These are phyloP conservation scores for Diaphora mendica DNA, from an alignment of 2,888 invertebrate species.

Conservation along the genomic window DNA sequence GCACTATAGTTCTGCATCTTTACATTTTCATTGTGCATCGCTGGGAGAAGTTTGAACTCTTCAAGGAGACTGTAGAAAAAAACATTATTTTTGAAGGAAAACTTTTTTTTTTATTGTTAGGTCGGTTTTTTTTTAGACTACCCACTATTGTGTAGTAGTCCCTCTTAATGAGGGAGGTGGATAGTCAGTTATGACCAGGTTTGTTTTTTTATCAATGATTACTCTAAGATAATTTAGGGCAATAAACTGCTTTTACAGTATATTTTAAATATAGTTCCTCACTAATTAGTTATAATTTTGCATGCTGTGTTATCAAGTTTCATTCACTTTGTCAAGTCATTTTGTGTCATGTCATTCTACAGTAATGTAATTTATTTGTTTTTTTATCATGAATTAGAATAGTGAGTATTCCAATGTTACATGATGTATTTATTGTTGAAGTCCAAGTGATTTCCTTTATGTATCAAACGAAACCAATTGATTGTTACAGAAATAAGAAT, in stretches of 20 bases:
- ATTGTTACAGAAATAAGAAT: slow-evolving; percentile 78
- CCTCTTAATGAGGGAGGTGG: slow-evolving; percentile 41
- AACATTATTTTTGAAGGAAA: no score
- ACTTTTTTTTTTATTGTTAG: no score
- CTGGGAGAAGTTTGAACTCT: no score
- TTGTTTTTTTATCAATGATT: slow-evolving; percentile 41
- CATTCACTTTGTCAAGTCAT: slow-evolving; percentile 70
- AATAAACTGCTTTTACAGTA: slow-evolving; percentile 45
- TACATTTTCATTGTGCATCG: no score
- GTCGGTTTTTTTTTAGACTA: no score
- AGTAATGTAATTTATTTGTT: slow-evolving; percentile 72
- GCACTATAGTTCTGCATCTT: no score
- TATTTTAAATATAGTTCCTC: slow-evolving; percentile 66
- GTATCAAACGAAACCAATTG: slow-evolving; percentile 71
- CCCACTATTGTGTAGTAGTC: slow-evolving; percentile 20
- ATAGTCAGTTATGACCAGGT: slow-evolving; percentile 29
- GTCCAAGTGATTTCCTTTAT: slow-evolving; percentile 72
- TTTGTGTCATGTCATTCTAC: slow-evolving; percentile 72
- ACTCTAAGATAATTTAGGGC: slow-evolving; percentile 35
- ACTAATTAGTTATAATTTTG: slow-evolving; percentile 58
- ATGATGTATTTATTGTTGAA: slow-evolving; percentile 80
- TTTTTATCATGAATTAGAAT: slow-evolving; percentile 63
- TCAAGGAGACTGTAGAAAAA: no score
- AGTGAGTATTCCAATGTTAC: slow-evolving; percentile 78
- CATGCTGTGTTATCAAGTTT: slow-evolving; percentile 66